Evolutionary conservation across 2,888 invertebrate species (phyloP).

Genomic region (Athalia cordata): DNA sequence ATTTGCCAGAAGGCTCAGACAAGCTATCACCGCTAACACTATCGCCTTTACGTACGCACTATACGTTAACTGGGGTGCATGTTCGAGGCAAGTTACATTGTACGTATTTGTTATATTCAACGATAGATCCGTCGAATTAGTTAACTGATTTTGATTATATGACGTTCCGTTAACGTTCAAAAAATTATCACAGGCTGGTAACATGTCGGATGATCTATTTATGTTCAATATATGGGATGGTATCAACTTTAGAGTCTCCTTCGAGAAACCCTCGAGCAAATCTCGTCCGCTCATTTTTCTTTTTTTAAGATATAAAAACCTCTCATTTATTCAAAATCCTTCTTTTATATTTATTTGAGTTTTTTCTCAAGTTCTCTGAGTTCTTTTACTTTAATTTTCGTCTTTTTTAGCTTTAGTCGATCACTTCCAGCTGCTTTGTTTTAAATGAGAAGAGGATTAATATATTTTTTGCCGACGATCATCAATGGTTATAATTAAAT

Average conservation of each 20-base stretch:
- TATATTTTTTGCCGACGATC: no score
- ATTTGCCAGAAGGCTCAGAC: constrained; percentile 85
- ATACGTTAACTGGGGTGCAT: constrained; percentile 82
- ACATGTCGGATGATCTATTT: constrained; percentile 22
- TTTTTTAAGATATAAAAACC: not conserved
- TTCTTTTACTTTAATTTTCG: not conserved
- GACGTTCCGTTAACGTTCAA: not conserved
- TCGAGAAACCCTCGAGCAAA: not conserved
- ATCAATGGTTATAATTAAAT: no score
- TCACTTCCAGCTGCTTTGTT: not conserved
- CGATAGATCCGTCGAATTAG: not conserved
- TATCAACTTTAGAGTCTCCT: constrained; percentile 5
- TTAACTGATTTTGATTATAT: not conserved
- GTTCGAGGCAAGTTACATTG: constrained; percentile 75
- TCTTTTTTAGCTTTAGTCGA: not conserved
- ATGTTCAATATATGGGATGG: constrained; percentile 8
- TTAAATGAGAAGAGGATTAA: no score
- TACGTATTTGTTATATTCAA: constrained; percentile 28
- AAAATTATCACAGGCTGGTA: constrained; percentile 27
- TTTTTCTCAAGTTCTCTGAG: no score
- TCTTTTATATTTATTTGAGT: not conserved
- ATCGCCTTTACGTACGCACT: constrained; percentile 80
- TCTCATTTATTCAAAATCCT: not conserved
- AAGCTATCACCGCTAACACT: constrained; percentile 82
- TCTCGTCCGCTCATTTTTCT: not conserved